Evolutionary conservation across 2,888 invertebrate species (phyloP), one percentile per base, ranked within the genome.

Genomic region (Leptinotarsa juncta): DNA sequence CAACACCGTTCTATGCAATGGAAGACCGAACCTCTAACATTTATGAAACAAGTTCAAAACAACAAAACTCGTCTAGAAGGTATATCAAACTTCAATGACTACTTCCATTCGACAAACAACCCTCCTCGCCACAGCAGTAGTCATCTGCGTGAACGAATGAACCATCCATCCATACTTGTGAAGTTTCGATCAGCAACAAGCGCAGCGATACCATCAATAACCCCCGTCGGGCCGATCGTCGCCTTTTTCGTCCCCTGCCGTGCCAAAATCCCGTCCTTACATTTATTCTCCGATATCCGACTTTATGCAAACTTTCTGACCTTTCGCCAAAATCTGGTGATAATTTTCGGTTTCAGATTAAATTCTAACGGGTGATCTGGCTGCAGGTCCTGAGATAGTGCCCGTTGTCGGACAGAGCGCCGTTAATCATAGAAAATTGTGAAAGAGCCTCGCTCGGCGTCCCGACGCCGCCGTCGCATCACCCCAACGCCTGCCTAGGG

Each of bases 181-280:
- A 62, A 42, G 42, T 62, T 62, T 62, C 62, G 62, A 62, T 62
- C 62, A 62, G 62, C 62, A 62, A 62, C 62, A 62, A 32, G 62
- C 62, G 26, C 55, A 23, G 68, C 55, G 55, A 23, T 65, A 60
- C 18, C 62, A 65, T 70, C 32, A 70, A 70, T 65, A 51, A 70
- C 26, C 62, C 26, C 26, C 12, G 26, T 16, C 23, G 55, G 15
- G 48, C 15, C 49, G 49, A 57, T 60, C 62, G 32, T 66, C 50
- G 67, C 53, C 68, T 32, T 68, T 72, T 65, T 84, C 84, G 84
- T 84, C 82, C 83, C 84, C 82, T 81, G 80, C 77, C 83, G 81
- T 82, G 81, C 81, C 76, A 82, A 83, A 18, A 78, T 79, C 78
- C 78, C 79, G 77, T 79, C 83, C 83, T 81, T 77, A 80, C 81